Evolutionary conservation across 2,113 vertebrate species (phyloP).

Genomic region (Tenebrosternarchus preto): DNA sequence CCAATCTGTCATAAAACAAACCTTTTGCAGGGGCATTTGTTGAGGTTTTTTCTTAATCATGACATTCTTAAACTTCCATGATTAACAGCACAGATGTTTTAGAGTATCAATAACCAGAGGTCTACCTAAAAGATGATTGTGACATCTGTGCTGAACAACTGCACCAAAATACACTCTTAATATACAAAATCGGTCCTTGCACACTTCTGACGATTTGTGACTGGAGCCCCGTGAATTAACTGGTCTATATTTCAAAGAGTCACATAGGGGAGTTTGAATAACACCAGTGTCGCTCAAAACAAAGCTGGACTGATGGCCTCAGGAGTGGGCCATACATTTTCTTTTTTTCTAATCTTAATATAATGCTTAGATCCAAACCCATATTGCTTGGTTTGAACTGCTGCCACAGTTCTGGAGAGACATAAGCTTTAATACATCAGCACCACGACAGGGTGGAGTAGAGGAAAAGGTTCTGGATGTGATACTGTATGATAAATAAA

Average conservation of each 20-base stretch:
- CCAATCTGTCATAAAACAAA: background rate
- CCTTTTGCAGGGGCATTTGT: background rate
- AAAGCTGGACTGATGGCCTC: constrained; percentile 8
- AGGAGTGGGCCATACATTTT: background rate
- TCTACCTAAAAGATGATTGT: background rate
- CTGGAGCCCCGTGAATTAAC: background rate
- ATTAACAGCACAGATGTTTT: too few relatives aligned
- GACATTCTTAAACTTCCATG: too few relatives aligned
- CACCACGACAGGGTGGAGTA: constrained; percentile 45
- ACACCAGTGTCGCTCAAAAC: background rate
- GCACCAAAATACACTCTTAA: too few relatives aligned
- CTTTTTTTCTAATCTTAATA: background rate
- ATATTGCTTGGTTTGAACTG: constrained; percentile 1
- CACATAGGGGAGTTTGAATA: background rate
- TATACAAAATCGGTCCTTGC: background rate
- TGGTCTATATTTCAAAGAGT: constrained; percentile 12
- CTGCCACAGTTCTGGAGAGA: background rate
- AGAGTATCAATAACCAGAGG: too few relatives aligned
- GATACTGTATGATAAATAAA: too few relatives aligned
- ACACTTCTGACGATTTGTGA: background rate
- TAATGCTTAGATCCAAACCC: background rate
- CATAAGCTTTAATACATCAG: background rate
- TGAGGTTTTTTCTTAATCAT: constrained; percentile 23
- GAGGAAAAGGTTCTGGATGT: constrained; percentile 33
- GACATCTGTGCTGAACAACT: background rate